Conservation (phyloP, 2,888 invertebrate genomes). For the Acanthosepion esculentum region DNA sequence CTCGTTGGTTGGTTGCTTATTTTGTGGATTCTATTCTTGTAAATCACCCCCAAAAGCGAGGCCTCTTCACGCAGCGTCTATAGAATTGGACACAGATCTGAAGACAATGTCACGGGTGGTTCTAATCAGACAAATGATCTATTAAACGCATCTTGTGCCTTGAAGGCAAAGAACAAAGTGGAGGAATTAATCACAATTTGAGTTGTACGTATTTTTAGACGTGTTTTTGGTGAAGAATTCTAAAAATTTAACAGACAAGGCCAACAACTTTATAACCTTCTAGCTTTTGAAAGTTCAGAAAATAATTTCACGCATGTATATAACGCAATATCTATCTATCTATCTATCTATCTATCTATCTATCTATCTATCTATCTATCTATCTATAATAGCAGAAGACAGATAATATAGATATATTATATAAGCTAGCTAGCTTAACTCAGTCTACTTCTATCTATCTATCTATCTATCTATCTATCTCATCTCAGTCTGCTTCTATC, state of each 20-base stretch:
- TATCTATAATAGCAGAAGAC: no score
- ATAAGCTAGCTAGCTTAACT: no score
- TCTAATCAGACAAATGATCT: background rate
- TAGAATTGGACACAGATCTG: background rate
- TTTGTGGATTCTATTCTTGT: no score
- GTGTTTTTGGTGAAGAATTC: background rate
- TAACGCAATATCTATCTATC: no score
- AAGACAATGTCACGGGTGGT: background rate
- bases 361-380: no score
- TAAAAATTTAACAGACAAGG: background rate
- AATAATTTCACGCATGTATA: no score
- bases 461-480: background rate
- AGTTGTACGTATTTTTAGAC: background rate
- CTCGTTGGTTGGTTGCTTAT: no score
- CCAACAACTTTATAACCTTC: background rate
- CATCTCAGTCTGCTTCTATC: background rate
- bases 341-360: no score
- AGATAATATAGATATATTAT: no score
- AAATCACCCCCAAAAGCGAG: no score
- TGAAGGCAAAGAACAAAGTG: background rate
- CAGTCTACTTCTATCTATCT: no score
- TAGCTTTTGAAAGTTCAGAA: background rate
- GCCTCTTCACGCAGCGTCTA: background rate
- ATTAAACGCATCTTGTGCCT: background rate
- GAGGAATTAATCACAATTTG: background rate